Conservation (phyloP, 2,797 vertebrate species). For the Cryptoprocta ferox region DNA sequence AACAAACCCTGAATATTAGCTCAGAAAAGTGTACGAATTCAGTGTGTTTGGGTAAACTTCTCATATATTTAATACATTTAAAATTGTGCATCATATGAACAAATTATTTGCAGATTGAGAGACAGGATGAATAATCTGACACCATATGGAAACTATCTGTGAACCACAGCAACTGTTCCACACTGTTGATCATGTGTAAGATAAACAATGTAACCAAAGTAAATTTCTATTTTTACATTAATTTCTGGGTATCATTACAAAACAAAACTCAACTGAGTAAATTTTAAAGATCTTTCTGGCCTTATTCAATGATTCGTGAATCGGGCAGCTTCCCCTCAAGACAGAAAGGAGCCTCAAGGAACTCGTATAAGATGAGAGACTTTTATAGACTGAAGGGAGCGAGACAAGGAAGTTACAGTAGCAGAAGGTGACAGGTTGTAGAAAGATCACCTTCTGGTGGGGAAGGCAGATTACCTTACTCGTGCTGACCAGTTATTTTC, state of each 20-base stretch:
- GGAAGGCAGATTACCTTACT: neutral
- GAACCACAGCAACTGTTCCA: constrained; percentile 64
- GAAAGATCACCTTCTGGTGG: neutral
- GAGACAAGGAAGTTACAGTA: neutral
- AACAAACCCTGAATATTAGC: neutral
- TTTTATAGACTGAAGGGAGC: neutral
- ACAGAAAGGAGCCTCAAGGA: neutral
- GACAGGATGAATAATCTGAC: constrained; percentile 61
- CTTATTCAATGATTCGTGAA: neutral
- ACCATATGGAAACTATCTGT: constrained; percentile 77
- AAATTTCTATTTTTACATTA: constrained; percentile 65
- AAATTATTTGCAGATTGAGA: constrained; percentile 76
- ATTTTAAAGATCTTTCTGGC: neutral
- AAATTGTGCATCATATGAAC: constrained; percentile 64
- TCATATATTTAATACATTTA: constrained; percentile 62
- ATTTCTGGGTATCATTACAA: constrained; percentile 42
- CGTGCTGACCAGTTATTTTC: neutral
- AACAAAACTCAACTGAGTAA: neutral
- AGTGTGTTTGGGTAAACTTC: constrained; percentile 58
- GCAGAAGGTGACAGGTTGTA: neutral
- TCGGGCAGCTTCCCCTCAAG: neutral
- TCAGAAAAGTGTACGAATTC: constrained; percentile 37
- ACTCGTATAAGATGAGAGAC: neutral
- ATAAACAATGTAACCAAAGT: constrained; percentile 63
- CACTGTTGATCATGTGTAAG: constrained; percentile 56